Base-by-base conservation (phyloP, 2,113 vertebrate species). In the Psammodynastes pulverulentus region DNA sequence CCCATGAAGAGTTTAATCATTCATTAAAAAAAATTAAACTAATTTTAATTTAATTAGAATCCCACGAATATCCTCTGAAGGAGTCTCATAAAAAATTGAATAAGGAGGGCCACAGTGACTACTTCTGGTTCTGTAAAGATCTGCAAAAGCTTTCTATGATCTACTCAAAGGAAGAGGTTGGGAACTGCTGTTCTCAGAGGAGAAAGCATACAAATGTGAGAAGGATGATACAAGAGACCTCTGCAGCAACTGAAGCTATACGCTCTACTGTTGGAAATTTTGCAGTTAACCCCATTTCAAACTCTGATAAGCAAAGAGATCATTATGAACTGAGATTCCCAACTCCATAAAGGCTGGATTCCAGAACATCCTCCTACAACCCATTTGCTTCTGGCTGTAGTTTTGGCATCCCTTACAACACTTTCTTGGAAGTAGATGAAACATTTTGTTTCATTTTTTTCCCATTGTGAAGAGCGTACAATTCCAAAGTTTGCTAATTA, bases 341-440 rank as follows among this genome's bases (percentile, higher is more conserved):
- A 94, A 89, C 58, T 96, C 84, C 52, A 91, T 86, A 93, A 95
- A n/a, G 88, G 56, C 48, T 54, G 53, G 92, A 23, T 0, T 87
- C 84, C 29, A 39, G 48, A 93, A 85, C n/a, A 29, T 49, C 4
- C 53, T 91, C 92, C 92, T 4, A 90, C 90, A 94, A 79, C 5
- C 92, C 17, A 58, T 93, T 92, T 86, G 84, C 67, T 94, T 0
- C 0, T 34, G 86, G 84, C 54, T 84, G 5, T 45, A 93, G 84
- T 58, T n/a, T n/a, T 94, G 89, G 86, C 92, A 95, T 39, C 23
- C 48, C 58, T 88, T 88, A 84, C 21, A 89, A 91, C 85, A 91
- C 43, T 19, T 87, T 86, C 94, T 79, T n/a, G 91, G 94, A 93
- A 88, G 0, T 1, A 95, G 92, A 95, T 86, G 19, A 95, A 93